These are phyloP conservation scores for Monoplex corrugatus DNA, from an alignment of 2,888 invertebrate genomes.

Conservation along the genomic window DNA sequence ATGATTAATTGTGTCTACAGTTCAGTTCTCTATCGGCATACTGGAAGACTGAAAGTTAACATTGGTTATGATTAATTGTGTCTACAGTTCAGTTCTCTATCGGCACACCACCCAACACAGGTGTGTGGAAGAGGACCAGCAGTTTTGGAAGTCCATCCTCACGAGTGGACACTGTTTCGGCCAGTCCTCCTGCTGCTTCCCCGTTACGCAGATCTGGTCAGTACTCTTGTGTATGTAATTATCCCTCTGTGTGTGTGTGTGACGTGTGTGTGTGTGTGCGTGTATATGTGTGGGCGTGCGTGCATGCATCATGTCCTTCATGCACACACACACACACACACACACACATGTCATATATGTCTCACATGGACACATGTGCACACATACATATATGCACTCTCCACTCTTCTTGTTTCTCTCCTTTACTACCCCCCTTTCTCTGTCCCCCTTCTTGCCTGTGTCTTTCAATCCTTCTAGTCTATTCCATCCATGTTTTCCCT, in stretches of 20 bases:
- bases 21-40: constrained; percentile 87
- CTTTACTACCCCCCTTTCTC: neutral
- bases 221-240: neutral
- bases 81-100: constrained; percentile 84
- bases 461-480: too few species aligned
- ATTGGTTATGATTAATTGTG: too few species aligned
- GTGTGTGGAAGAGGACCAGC: constrained; percentile 75
- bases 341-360: too few species aligned
- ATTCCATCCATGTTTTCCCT: too few species aligned
- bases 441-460: neutral
- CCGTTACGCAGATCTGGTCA: constrained; percentile 86
- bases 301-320: neutral
- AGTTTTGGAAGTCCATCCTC: constrained; percentile 66
- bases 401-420: too few species aligned
- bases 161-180: constrained; percentile 50
- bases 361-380: too few species aligned
- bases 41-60: too few species aligned
- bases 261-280: neutral
- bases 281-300: neutral
- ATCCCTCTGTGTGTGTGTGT: neutral
- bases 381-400: too few species aligned
- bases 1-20: too few species aligned
- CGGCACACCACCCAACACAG: constrained; percentile 89
- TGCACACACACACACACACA: too few species aligned
- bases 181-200: constrained; percentile 84